Evolutionary conservation across 2,113 vertebrate species (phyloP), one percentile per base, ranked within the genome.

Genomic region (Percina caprodes): DNA sequence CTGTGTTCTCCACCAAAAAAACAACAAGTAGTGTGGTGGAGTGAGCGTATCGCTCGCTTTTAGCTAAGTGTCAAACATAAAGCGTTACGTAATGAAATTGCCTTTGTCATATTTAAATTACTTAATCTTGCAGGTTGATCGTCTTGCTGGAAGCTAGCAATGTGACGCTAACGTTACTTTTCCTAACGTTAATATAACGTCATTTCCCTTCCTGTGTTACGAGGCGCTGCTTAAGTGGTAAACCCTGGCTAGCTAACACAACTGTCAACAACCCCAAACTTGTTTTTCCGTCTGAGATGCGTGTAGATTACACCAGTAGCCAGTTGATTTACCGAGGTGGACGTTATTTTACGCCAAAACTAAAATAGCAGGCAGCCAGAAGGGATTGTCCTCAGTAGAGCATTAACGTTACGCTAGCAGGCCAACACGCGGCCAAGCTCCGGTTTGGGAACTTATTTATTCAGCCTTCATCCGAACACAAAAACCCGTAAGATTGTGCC

Each of bases 391-490:
- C 46, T 59, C 61, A 15, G 66, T 21, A 7, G 3, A 73, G 62
- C 49, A 18, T 7, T 58, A 67, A 83, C 39, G 10, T 42, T 42
- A 42, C 39, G 79, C 86, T 89, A 89, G 55, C 69, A 76, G 23
- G 89, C 87, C 88, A 86, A 82, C 87, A 82, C 85, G 79, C 67
- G 68, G 77, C 86, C 16, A 33, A 45, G 33, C 9, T 10, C 65
- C 10, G 63, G 51, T 33, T 63, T 68, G 45, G 2, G 6, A 54
- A 30, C 62, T 23, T 35, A 3, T 42, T 35, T 5, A 48, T 49
- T 26, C 48, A 46, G 60, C 19, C 26, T 19, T 21, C 58, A 51
- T 14, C 9, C 30, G 26, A 19, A 9, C 46, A 15, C 19, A 1
- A 33, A 58, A 18, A 39, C 4, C 0, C 3, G 1, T 6, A 2